These are phyloP conservation scores for Smittia aterrima DNA, from an alignment of 2,888 invertebrate species.

Conservation along the genomic window DNA sequence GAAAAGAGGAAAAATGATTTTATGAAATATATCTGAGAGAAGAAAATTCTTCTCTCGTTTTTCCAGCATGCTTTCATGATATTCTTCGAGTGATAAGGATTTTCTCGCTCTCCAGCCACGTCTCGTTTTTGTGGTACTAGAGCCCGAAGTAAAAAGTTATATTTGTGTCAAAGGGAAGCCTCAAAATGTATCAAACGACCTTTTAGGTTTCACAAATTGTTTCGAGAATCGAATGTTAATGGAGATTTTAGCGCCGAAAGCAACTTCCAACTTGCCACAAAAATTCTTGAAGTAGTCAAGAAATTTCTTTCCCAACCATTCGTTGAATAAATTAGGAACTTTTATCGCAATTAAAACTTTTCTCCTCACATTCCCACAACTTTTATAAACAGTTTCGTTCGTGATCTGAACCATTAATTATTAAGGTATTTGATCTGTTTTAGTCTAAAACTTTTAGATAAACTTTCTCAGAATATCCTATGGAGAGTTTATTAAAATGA, in stretches of 20 bases:
- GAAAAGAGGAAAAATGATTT: conserved; percentile 14
- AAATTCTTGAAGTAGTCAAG: background rate
- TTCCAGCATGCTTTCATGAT: conserved; percentile 16
- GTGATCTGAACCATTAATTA: no score
- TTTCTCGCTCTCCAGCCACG: background rate
- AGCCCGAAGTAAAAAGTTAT: no score
- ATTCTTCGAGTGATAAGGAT: conserved; percentile 4
- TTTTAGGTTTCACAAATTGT: background rate
- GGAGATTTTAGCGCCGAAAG: no score
- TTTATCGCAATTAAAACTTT: no score
- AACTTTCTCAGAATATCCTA: no score
- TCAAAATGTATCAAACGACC: background rate
- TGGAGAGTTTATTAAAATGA: no score
- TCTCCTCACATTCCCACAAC: background rate
- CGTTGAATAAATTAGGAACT: background rate
- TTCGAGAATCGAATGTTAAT: background rate
- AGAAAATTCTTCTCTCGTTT: background rate
- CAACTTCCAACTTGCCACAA: no score
- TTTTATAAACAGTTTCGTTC: background rate
- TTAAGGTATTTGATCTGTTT: no score
- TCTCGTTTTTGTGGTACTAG: conserved; percentile 4
- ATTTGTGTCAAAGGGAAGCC: background rate
- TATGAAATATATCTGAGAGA: background rate
- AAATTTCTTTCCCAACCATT: background rate
- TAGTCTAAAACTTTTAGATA: no score